These are phyloP conservation scores for Girardia tigrina DNA, from an alignment of 2,888 invertebrate genomes.

Conservation along the genomic window DNA sequence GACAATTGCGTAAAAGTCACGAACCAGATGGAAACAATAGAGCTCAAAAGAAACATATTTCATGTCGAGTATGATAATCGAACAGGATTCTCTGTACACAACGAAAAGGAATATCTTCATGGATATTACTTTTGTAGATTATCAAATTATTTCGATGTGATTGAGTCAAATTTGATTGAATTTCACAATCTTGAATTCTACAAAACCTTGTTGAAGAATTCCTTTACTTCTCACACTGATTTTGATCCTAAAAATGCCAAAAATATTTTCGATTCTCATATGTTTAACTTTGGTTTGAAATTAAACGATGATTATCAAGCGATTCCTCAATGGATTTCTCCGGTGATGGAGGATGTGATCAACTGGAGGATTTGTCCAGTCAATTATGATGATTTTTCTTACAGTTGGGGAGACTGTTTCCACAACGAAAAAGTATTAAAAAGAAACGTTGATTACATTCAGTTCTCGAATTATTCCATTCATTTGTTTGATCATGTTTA, in stretches of 20 bases:
- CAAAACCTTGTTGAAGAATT: neutral
- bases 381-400: neutral
- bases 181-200: neutral
- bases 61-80: neutral
- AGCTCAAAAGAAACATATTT: neutral
- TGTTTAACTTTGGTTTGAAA: neutral
- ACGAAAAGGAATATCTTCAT: neutral
- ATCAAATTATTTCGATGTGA: neutral
- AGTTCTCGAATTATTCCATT: neutral
- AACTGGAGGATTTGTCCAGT: slow-evolving; percentile 12
- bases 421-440: neutral
- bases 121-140: neutral
- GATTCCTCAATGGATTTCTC: neutral
- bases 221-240: neutral
- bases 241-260: neutral
- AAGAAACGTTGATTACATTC: neutral
- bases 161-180: neutral
- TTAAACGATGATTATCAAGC: neutral
- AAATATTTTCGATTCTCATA: neutral
- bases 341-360: neutral
- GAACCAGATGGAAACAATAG: neutral
- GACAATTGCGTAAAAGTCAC: neutral
- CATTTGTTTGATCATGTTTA: neutral
- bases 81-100: neutral
- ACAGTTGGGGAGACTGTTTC: neutral